Conservation (phyloP, 2,113 vertebrate species). For the Proterorhinus semilunaris region DNA sequence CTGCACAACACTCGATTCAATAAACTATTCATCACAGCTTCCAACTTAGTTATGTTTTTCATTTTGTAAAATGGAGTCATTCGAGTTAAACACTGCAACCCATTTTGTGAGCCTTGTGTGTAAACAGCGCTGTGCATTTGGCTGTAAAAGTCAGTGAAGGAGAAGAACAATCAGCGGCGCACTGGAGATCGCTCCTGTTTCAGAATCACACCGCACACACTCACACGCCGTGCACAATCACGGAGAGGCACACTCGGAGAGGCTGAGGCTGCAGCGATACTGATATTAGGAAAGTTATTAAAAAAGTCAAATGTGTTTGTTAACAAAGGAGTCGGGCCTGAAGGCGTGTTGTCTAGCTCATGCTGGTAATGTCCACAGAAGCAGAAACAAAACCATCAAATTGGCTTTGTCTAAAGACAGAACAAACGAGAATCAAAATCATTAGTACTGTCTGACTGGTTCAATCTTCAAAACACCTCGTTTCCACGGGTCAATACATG, state of each 20-base stretch:
- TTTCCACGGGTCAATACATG: too few relatives aligned
- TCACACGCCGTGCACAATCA: conserved; percentile 12
- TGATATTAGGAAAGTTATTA: conserved; percentile 2
- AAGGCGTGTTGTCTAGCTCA: too few relatives aligned
- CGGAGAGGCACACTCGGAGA: neutral
- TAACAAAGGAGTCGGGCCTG: neutral
- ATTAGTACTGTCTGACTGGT: too few relatives aligned
- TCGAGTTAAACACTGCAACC: neutral
- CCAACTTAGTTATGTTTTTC: too few relatives aligned
- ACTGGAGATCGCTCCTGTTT: conserved; percentile 49
- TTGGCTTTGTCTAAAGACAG: too few relatives aligned
- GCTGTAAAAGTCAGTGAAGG: conserved; percentile 43
- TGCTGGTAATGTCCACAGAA: too few relatives aligned
- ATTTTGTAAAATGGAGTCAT: too few relatives aligned
- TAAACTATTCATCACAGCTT: too few relatives aligned
- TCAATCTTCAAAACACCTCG: too few relatives aligned
- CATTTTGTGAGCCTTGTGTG: conserved; percentile 17
- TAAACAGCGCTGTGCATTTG: conserved; percentile 35
- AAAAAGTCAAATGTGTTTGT: neutral
- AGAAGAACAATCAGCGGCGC: conserved; percentile 57
- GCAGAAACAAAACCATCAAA: too few relatives aligned
- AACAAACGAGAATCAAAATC: too few relatives aligned
- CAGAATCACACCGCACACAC: conserved; percentile 43
- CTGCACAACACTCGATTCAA: too few relatives aligned
- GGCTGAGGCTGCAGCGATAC: neutral